These are phyloP conservation scores for Phenganax subtilis DNA, from an alignment of 92 coral and sea anemone genomes.

Conservation along the genomic window DNA sequence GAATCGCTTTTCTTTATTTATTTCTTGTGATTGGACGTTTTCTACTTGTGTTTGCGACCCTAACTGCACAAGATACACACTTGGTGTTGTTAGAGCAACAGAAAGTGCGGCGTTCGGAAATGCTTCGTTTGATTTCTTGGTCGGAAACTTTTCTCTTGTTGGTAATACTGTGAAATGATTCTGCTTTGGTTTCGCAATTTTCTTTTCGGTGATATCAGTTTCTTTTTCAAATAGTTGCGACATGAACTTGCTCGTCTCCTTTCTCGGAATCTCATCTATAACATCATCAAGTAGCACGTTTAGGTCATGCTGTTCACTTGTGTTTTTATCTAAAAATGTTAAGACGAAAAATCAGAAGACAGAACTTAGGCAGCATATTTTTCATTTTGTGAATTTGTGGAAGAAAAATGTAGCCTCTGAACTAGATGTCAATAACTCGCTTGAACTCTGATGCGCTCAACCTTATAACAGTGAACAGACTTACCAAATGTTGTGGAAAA, in stretches of 20 bases:
- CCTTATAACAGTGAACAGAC: not conserved
- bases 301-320: not conserved
- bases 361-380: no score
- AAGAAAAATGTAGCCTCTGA: not conserved
- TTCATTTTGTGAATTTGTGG: no score
- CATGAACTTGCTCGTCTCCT: conserved; percentile 16
- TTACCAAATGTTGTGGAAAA: not conserved
- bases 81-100: conserved; percentile 10
- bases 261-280: conserved; percentile 9
- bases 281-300: conserved; percentile 11
- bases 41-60: not conserved
- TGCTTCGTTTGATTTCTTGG: conserved; percentile 29
- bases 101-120: not conserved
- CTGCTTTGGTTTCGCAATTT: not conserved
- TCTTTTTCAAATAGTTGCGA: conserved; percentile 14
- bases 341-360: not conserved
- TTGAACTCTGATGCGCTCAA: no score
- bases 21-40: not conserved
- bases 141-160: not conserved
- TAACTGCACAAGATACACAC: conserved; percentile 7
- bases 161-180: conserved; percentile 2
- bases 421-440: no score
- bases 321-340: conserved; percentile 1
- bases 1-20: conserved; percentile 2
- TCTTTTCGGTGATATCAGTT: not conserved